phyloP scores from a whole-genome alignment of 2,113 vertebrate species.

The Setophaga coronata region DNA sequence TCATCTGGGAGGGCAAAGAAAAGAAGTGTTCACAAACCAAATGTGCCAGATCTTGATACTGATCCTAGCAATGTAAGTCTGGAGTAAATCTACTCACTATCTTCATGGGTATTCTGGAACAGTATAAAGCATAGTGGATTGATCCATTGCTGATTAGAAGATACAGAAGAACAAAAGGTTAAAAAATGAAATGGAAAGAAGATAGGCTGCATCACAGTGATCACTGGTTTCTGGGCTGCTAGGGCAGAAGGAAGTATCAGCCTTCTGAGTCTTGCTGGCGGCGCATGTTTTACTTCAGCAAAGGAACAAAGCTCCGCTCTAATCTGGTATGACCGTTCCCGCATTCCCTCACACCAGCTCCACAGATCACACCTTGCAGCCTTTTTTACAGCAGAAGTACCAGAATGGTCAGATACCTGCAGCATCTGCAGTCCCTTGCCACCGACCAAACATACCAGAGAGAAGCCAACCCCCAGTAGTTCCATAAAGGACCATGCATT shows the following conservation, averaged over 20 bases:
- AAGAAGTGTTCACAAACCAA: neutral
- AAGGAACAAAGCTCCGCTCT: neutral
- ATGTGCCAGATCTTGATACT: neutral
- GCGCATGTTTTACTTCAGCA: neutral
- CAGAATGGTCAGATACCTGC: neutral
- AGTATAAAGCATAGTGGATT: neutral
- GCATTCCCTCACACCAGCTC: neutral
- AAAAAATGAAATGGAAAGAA: neutral
- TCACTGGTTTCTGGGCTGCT: neutral
- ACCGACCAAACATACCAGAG: neutral
- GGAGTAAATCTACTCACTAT: neutral
- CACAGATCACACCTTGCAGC: neutral
- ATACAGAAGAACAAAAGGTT: neutral
- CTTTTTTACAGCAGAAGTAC: neutral
- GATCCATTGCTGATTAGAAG: neutral
- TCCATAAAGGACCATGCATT: neutral
- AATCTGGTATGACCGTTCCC: neutral
- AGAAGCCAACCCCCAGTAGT: neutral
- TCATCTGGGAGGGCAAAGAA: constrained; percentile 1
- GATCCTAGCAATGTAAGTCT: neutral
- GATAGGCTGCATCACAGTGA: neutral
- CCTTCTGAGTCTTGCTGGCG: fast-evolving
- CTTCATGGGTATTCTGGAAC: neutral
- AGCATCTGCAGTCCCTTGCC: neutral
- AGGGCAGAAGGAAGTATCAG: neutral